Base-by-base conservation (phyloP, 2,797 vertebrate genomes). In the Rallus crepitans region DNA sequence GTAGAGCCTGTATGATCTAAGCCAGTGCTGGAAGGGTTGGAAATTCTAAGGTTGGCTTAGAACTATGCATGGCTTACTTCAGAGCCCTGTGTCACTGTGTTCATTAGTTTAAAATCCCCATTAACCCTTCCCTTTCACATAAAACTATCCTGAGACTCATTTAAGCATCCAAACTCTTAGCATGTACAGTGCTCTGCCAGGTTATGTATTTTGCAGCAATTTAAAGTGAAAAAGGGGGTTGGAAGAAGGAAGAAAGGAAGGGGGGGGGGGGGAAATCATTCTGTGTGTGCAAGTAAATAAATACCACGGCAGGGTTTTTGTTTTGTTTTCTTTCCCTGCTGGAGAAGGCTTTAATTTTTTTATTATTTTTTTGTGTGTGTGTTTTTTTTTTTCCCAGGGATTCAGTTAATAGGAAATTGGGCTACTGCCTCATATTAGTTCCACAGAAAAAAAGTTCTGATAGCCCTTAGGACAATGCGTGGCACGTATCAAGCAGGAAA, bases 1-100 rank as follows among this genome's bases (percentile, higher is more conserved):
- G 98, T 98, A 98, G 98, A 98, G 97, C 97, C 97, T 97, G 98
- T 98, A 98, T 98, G 97, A 98, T 98, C 98, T 98, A 98, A 98
- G 97, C 97, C 97, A 97, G 96, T 95, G 98, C 98, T 98, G 97
- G 97, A 98, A 98, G 98, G 98, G 97, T 97, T 98, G 98, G 91
- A 98, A 98, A 98, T 98, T 98, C 97, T 98, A 98, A 98, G 98
- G 97, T 98, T 98, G 95, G 91, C 98, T 98, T 98, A 98, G 97
- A 98, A 98, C 97, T 97, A 96, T 98, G 97, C 96, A 97, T 98
- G 97, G 98, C 98, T 98, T 98, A 98, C 98, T 98, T 98, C 97
- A 98, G 96, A 98, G 97, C 97, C 96, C 96, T 98, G 97, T 98
- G 97, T 97, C 98, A 98, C 97, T 97, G 97, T 97, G 97, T 98